Evolutionary conservation across 2,113 vertebrate species (phyloP), one percentile per base, ranked within the genome.

Genomic region (Pedetes capensis): DNA sequence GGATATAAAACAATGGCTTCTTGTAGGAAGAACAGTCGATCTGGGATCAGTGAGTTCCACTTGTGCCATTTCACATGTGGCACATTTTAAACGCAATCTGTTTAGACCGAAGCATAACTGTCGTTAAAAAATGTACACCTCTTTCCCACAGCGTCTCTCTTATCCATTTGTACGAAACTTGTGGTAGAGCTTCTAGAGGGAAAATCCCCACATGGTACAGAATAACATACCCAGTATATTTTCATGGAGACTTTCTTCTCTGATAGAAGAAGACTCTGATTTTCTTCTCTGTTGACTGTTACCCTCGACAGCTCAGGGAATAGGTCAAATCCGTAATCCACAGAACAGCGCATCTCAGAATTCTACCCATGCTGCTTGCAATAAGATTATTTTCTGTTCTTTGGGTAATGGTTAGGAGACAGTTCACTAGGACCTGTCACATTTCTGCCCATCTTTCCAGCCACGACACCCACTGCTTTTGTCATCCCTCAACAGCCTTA

Each of bases 31-130:
- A 92, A 89, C 44, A 94, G 37, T n/a, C 75, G 53, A 80, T 86
- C 37, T 69, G 34, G 17, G 64, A 91, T 63, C 39, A 18, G 82
- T 3, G 22, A 71, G 34, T 80, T 93, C 83, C 64, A 63, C 39
- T 89, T 97, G 93, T 89, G 89, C 92, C 87, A 74, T 93, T 44
- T 74, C 49, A 61, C 76, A 89, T 84, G 66, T 94, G 57, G 86
- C n/a, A 96, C 83, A 83, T 29, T 95, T 95, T 85, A 84, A 78
- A 85, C 74, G 89, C 93, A 92, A 79, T 96, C 84, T 96, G 86
- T 95, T 87, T 91, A 78, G 63, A 16, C n/a, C 44, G 63, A 80
- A 94, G n/a, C 64, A 63, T 94, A 75, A 53, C 42, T 55, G 29
- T 68, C 75, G 93, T 96, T 92, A 83, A 84, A 91, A 93, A 96